Base-by-base conservation (phyloP, 2,113 vertebrate genomes). In the Brachyistius frenatus region DNA sequence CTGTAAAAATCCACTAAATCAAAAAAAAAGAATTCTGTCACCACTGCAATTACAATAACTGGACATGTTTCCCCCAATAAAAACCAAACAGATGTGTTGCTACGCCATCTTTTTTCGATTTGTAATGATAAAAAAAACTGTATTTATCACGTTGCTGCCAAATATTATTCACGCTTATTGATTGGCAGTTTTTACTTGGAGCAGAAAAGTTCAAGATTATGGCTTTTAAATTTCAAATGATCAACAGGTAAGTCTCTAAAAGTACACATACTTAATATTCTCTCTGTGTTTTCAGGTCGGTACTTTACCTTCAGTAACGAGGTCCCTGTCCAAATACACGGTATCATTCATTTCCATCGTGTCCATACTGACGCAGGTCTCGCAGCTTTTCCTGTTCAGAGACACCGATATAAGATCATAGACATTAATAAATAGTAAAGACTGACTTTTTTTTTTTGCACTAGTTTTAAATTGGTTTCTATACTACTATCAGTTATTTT, bases 341-440 rank as follows among this genome's bases (percentile, higher is more conserved):
- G 4, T 3, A 11, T 88, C 76, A 7, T 87, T 67, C 2, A 90
- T 73, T 66, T 88, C 86, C 81, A 90, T 83, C 1, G 11, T 8
- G 0, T 90, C 81, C 89, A 86, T 89, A 16, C 55, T 76, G 11
- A 35, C 31, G 37, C 37, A 5, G 4, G 44, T 65, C 14, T 31
- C 5, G 7, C 47, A 15, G 49, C n/a, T 37, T 53, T 52, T 14
- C 44, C 70, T 57, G 67, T 82, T 68, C 9, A 2, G 36, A 31
- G 10, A 9, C 2, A 47, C 11, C 13, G 3, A 47, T 37, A 37
- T 5, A 37, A 5, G 4, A 37, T 37, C 7, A 2, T 37, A 5
- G 7, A 37, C 7, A 37, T 5, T 37, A 37, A 37, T 37, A 37
- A 37, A 37, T 37, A 37, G 7, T 7, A 37, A 37, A 37, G 7